Evolutionary conservation across 1,140 invertebrate species (phyloP), one percentile per base, ranked within the genome.

Genomic region (Neuroterus valhalla): DNA sequence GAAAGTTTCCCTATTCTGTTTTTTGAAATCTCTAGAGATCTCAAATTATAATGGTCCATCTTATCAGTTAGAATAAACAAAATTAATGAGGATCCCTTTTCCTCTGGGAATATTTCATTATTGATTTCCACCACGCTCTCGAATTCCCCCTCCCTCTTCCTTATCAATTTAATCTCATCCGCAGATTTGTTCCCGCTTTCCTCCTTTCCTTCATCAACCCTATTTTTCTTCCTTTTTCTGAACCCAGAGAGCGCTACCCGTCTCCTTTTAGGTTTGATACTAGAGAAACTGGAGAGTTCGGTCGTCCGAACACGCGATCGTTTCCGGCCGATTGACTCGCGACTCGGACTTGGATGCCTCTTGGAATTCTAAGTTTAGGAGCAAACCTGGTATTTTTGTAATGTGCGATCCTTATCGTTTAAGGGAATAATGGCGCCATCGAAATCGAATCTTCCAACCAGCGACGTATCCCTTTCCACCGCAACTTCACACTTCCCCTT

Each of bases 301-400:
- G 23, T 62, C 31, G 55, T 14, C 14, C 55, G 31, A 62, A 23
- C 55, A 62, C 55, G 23, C 72, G 72, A 74, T 74, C 68, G 62
- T 43, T 74, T 74, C 72, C 72, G 68, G 66, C 68, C 72, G 72
- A 62, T 62, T 62, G 55, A 62, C 55, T 62, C 55, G 55, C 55
- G 55, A 72, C 43, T 23, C 46, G 43, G 17, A 62, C 55, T 48
- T 66, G 55, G 43, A 66, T 21, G 48, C 55, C 55, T 62, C 55
- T 62, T 50, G 46, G 26, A 38, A 42, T n/a, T 62, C 52, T 71
- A 43, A 23, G 17, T 62, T 62, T 31, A 14, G 52, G 23, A 23
- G 21, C 31, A 14, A 62, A 62, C 31, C 55, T 31, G 38, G 48
- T 73, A 23, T 23, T 69, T 62, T 55, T 15, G 66, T 74, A 55